Evolutionary conservation across 2,797 vertebrate genomes (phyloP), one percentile per base, ranked within the genome.

Genomic region (Pteronotus mesoamericanus): DNA sequence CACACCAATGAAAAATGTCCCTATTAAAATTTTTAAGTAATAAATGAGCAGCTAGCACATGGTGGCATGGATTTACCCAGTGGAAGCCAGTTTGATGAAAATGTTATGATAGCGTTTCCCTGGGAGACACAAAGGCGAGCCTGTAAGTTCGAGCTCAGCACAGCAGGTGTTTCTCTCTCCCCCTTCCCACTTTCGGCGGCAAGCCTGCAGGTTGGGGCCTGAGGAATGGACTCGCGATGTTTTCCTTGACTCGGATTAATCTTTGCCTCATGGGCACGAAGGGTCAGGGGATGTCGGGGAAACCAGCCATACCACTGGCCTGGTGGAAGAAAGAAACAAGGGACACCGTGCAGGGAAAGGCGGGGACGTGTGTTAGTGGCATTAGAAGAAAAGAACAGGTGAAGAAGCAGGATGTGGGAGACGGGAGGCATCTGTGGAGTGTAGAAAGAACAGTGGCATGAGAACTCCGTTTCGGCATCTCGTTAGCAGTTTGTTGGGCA

Each of bases 81-180:
- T 34, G 14, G 59, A 32, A 71, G 57, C 22, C 24, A 61, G 61
- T 82, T 66, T 55, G 78, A 19, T 68, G 59, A 91, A 39, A 21
- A 22, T 21, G 44, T 59, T 66, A 16, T 1, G 18, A 53, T 21
- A 42, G 19, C 4, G 0, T 95, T 87, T 68, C 19, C 34, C 84
- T 39, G 32, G 24, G 42, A 8, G 46, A 42, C 55, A 9, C 51
- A 14, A 7, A 69, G 39, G 29, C 4, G 32, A 2, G 1, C 26
- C 64, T 75, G 22, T 51, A 21, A 24, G 4, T 64, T 1, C 5
- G 15, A 2, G 55, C 44, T 24, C 24, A 53, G 37, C 55, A n/a
- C 6, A 29, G 4, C 8, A 24, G 3, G 12, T 4, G 3, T 26
- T 1, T 1, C n/a, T n/a, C 34, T 16, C 21, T 6, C 42, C 44